Base-by-base conservation (phyloP, 2,113 vertebrate species). In the western clawed frog (Xenopus tropicalis) region DNA sequence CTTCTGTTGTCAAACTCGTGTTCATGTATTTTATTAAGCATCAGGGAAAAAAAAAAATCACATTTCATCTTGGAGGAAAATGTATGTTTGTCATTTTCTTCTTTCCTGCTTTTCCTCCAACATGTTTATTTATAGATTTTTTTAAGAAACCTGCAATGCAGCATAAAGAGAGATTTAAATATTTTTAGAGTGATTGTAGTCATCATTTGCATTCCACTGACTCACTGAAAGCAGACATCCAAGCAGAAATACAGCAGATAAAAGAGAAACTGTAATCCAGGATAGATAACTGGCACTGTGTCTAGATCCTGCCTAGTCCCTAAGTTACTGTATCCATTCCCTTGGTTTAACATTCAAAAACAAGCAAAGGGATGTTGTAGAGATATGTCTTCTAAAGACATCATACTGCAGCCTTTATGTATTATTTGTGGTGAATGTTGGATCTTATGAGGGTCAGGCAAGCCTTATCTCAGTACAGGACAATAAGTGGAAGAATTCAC, bases 191-290 rank as follows among this genome's bases (percentile, higher is more conserved):
- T 70, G 83, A 87, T 86, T 86, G 84, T 86, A 78, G 83, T 77
- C 83, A 88, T 94, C 92, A 97, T 98, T 98, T 98, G 95, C 95
- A 98, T 98, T 98, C 96, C 92, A 94, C 90, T 92, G 93, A 93
- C 90, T 94, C 90, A 90, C 92, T 92, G 90, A 89, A 90, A 90
- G 93, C 87, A 93, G 92, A 98, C 95, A 96, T 98, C 94, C 93
- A 94, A 97, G 91, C 90, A 86, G 91, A 96, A 95, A 94, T 94
- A 91, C 92, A 93, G 92, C 93, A 98, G 95, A 98, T 98, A 96
- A 98, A 98, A 95, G 94, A 95, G 95, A 95, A 98, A 95, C 95
- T 92, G 95, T 98, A 98, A 98, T 98, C 95, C 94, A 93, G 90
- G 88, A 84, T 94, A 97, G 96, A 98, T 98, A 98, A 97, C 94